Evolutionary conservation across 2,113 vertebrate genomes (phyloP).

Genomic region (Misgurnus anguillicaudatus): DNA sequence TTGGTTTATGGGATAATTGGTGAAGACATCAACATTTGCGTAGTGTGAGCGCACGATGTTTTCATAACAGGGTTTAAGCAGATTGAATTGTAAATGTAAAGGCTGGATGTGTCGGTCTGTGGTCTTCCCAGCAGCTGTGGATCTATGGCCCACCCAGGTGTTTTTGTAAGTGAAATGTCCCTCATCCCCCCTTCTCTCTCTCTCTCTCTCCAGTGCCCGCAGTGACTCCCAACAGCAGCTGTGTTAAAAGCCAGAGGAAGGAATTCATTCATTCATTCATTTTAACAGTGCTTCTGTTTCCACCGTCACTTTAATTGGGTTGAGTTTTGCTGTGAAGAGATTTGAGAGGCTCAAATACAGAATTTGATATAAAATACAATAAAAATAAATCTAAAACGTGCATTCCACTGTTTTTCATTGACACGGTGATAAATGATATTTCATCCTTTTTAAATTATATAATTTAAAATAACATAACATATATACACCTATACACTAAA

Average conservation of each 20-base stretch:
- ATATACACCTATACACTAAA: too few relatives aligned
- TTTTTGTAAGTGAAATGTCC: constrained; percentile 1
- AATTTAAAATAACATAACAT: too few relatives aligned
- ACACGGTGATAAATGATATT: too few relatives aligned
- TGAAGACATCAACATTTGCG: constrained; percentile 33
- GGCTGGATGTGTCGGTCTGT: neutral
- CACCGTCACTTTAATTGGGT: constrained; percentile 43
- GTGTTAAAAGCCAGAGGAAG: constrained; percentile 52
- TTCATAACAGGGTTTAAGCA: constrained; percentile 52
- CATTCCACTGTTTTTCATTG: too few relatives aligned
- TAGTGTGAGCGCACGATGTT: constrained; percentile 18
- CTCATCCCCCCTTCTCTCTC: constrained; percentile 19
- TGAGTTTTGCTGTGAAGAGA: neutral
- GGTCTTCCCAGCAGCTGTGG: constrained; percentile 40
- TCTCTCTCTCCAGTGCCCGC: constrained; percentile 9
- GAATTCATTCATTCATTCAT: constrained; percentile 41
- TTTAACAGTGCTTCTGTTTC: constrained; percentile 35
- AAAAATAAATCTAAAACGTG: too few relatives aligned
- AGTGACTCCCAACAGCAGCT: constrained; percentile 48
- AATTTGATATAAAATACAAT: too few relatives aligned
- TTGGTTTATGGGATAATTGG: constrained; percentile 13
- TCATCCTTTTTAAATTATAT: too few relatives aligned
- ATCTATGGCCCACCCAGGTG: constrained; percentile 48
- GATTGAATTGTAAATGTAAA: constrained; percentile 37
- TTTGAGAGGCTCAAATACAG: neutral